phyloP scores from a whole-genome alignment of 2,797 vertebrate species.

The Tympanoctomys barrerae region DNA sequence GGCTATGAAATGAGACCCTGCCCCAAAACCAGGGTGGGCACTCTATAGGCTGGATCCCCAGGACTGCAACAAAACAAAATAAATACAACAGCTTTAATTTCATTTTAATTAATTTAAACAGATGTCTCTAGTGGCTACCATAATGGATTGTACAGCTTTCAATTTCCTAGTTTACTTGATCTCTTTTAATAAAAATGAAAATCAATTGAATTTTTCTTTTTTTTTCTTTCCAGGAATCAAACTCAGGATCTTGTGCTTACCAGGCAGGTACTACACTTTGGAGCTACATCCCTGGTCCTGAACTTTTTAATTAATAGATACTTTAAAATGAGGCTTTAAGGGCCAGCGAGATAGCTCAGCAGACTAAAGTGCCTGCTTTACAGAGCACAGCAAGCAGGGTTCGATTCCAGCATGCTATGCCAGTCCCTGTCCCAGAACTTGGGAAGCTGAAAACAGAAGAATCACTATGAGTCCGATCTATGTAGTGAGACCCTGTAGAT shows the following conservation, averaged over 20 bases:
- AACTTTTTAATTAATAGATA: not conserved
- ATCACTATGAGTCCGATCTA: no score
- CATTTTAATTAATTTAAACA: slow-evolving; percentile 47
- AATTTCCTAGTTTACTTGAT: not conserved
- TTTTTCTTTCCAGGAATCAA: no score
- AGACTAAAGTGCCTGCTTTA: no score
- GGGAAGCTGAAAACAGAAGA: no score
- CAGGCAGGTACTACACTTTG: no score
- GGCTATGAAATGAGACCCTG: not conserved
- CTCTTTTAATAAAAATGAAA: slow-evolving; percentile 53
- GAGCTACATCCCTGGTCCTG: not conserved
- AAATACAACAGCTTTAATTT: not conserved
- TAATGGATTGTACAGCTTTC: not conserved
- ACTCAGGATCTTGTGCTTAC: no score
- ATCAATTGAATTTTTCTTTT: not conserved
- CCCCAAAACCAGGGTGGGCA: not conserved
- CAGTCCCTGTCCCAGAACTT: no score
- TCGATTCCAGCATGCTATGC: no score
- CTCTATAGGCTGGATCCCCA: not conserved
- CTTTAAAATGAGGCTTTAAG: slow-evolving; percentile 40
- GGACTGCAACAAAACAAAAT: not conserved
- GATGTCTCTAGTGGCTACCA: not conserved
- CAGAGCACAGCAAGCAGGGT: no score
- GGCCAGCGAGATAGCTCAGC: not conserved
- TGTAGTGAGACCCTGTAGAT: no score